Evolutionary conservation across 2,888 invertebrate genomes (phyloP).

Genomic region (Lordiphosa andalusiaca): DNA sequence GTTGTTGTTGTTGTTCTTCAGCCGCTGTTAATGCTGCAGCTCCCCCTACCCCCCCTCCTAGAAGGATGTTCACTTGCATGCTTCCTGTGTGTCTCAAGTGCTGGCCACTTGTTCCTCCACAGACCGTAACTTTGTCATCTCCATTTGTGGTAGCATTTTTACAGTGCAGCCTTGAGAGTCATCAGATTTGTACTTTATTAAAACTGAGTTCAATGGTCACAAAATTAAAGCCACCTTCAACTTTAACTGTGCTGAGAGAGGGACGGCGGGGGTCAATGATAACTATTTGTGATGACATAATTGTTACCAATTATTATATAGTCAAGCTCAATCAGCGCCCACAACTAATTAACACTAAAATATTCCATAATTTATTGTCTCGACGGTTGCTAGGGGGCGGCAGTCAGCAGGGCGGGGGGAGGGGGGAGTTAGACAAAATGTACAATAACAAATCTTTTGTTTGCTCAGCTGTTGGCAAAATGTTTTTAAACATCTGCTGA

Average conservation of each 20-base stretch:
- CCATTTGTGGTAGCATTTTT: conserved; percentile 1
- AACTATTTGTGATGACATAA: conserved; percentile 31
- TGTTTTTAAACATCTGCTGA: conserved; percentile 4
- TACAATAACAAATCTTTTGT: conserved; percentile 17
- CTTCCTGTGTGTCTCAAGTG: conserved; percentile 54
- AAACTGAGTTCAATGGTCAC: conserved; percentile 59
- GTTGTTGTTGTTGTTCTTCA: conserved; percentile 19
- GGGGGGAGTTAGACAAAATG: too few species aligned
- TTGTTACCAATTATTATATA: conserved; percentile 49
- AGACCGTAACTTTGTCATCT: conserved; percentile 25
- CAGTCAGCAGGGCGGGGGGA: too few species aligned
- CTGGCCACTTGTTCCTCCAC: conserved; percentile 4
- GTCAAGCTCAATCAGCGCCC: conserved; percentile 45
- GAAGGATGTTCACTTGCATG: conserved; percentile 58
- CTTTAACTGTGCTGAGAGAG: conserved; percentile 1
- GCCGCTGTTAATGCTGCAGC: not conserved
- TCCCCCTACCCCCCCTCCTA: not conserved
- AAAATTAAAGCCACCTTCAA: conserved; percentile 59
- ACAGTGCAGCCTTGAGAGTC: conserved; percentile 18
- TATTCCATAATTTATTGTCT: conserved; percentile 33
- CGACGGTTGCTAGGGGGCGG: not conserved
- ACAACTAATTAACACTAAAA: conserved; percentile 31
- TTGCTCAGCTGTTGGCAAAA: conserved; percentile 32
- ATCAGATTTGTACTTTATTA: conserved; percentile 1
- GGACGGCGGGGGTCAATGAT: conserved; percentile 18